Evolutionary conservation across 1,140 invertebrate genomes (phyloP).

Genomic region (Phortica variegata): DNA sequence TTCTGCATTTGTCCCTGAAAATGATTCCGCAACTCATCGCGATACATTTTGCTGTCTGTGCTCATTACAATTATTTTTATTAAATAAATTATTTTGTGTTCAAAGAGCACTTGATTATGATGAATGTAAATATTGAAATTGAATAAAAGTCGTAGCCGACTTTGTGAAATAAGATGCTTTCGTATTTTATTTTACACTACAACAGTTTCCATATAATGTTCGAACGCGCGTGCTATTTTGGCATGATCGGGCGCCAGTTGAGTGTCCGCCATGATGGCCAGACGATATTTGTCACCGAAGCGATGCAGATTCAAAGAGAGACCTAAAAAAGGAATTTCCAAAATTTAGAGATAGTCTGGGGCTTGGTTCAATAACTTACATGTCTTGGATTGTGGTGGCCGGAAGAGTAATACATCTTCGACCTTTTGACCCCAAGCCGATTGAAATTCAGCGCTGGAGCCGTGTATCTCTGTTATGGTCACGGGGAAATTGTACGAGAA

Average conservation of each 20-base stretch:
- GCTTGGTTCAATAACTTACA: no score
- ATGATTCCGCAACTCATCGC: no score
- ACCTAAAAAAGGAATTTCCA: constrained; percentile 58
- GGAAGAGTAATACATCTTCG: constrained; percentile 70
- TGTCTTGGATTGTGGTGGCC: constrained; percentile 78
- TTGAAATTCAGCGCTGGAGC: constrained; percentile 33
- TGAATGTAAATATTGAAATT: no score
- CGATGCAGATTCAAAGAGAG: constrained; percentile 75
- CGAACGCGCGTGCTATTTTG: constrained; percentile 43
- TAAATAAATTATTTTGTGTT: no score
- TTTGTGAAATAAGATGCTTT: no score
- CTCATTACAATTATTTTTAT: no score
- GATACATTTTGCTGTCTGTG: no score
- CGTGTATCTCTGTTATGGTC: constrained; percentile 70
- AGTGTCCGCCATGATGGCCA: constrained; percentile 76
- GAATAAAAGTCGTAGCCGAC: no score
- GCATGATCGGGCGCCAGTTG: constrained; percentile 64
- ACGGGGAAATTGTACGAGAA: constrained; percentile 72
- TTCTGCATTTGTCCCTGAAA: no score
- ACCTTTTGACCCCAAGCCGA: constrained; percentile 71
- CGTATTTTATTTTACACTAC: no score
- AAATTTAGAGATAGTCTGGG: not conserved
- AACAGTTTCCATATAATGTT: constrained; percentile 48
- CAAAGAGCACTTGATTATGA: no score
- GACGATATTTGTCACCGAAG: constrained; percentile 67